Evolutionary conservation across 2,113 vertebrate species (phyloP), one percentile per base, ranked within the genome.

Genomic region (Vombatus ursinus): DNA sequence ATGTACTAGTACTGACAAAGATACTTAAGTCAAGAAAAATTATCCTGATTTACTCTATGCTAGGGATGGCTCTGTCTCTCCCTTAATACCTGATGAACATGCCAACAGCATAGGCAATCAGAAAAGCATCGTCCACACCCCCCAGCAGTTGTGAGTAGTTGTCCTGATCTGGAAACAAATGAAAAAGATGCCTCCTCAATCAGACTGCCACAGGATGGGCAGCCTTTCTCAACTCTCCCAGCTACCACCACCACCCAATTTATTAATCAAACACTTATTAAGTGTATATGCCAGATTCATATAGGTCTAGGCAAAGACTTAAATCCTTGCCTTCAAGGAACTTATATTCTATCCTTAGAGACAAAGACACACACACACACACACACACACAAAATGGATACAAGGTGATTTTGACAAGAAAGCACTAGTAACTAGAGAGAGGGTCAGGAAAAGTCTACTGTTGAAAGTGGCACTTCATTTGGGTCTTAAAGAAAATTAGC

Each of bases 81-180:
- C 14, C 47, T 90, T 6, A 95, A 23, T 96, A 99, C 99, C 99
- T 99, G 98, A 99, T 98, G 91, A 99, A 99, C 99, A 99, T 99
- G 97, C 99, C 99, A 0, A 99, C 98, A 95, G 99, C 99, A 0
- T 99, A 99, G 90, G 99, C 99, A 94, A 99, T 99, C 37, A 99
- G 98, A 98, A 99, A 99, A 96, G 99, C 99, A 0, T 99, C 99
- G 96, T 99, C 99, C 99, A 99, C 93, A 0, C 98, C 99, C 23
- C 99, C 99, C 90, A 99, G 99, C 49, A 99, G 97, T 3, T 99
- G 99, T 95, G 99, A 99, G 93, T 99, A 99, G 98, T 99, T 99
- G 94, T 98, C 98, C 94, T 99, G 98, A 97, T 99, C 99, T 99
- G 97, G 57, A 97, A 94, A 98, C 52, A 50, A 93, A 96, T 0